Evolutionary conservation across 2,113 vertebrate genomes (phyloP).

Genomic region (Ptilonorhynchus violaceus): DNA sequence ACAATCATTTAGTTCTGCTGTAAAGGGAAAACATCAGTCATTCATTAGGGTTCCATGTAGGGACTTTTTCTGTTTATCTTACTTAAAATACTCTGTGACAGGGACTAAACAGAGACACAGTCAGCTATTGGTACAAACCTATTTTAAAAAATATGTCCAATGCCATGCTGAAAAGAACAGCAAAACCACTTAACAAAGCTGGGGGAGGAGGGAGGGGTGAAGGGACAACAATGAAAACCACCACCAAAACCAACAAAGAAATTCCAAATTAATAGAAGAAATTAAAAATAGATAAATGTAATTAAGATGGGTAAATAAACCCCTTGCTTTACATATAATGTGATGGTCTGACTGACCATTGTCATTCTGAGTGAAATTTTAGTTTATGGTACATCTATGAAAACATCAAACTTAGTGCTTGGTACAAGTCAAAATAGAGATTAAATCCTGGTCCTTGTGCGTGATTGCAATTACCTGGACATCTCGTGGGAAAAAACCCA

Average conservation of each 20-base stretch:
- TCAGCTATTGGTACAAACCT: neutral
- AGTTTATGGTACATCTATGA: neutral
- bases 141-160: neutral
- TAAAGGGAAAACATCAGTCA: neutral
- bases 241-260: neutral
- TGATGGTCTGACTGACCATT: neutral
- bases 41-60: neutral
- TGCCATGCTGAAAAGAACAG: neutral
- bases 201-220: neutral
- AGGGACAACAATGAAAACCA: fast-evolving
- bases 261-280: neutral
- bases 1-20: neutral
- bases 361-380: neutral
- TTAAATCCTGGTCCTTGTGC: neutral
- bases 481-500: neutral
- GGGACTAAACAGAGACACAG: neutral
- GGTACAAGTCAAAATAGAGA: neutral
- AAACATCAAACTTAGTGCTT: neutral
- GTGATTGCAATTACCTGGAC: neutral
- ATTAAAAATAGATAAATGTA: neutral
- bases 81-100: neutral
- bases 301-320: neutral
- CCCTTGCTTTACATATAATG: neutral
- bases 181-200: neutral
- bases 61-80: neutral